Conservation (phyloP, 2,888 invertebrate species). For the Sclerodermus sp. region DNA sequence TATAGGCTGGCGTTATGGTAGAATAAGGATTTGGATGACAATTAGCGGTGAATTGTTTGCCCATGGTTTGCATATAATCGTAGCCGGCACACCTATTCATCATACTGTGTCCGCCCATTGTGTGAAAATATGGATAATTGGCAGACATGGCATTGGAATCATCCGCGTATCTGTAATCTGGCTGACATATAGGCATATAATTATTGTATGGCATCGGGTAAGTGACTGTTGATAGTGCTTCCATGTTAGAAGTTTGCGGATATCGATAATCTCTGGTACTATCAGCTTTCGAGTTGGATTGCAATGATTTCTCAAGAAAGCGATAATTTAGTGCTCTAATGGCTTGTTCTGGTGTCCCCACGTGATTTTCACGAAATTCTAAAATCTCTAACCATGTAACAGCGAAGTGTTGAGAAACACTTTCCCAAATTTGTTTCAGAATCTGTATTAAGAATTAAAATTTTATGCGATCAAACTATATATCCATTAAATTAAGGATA, state of each 20-base stretch:
- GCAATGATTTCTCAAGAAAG: conserved; percentile 53
- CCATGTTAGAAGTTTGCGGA: conserved; percentile 25
- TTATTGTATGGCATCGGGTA: conserved; percentile 37
- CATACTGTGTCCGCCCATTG: conserved; percentile 26
- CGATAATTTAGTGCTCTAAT: conserved; percentile 59
- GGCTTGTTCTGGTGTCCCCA: conserved; percentile 62
- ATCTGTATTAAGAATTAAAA: conserved; percentile 61
- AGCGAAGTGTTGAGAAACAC: conserved; percentile 62
- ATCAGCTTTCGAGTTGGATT: conserved; percentile 38
- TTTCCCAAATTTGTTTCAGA: conserved; percentile 76
- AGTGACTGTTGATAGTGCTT: conserved; percentile 30
- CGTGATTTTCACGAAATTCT: conserved; percentile 63
- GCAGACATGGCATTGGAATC: conserved; percentile 18
- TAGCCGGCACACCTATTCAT: conserved; percentile 29
- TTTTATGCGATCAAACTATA: not conserved
- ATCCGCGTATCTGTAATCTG: conserved; percentile 33
- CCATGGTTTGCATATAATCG: conserved; percentile 26
- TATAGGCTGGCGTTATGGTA: conserved; percentile 45
- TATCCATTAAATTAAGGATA: not conserved
- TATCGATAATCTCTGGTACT: conserved; percentile 34
- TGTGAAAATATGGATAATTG: conserved; percentile 25
- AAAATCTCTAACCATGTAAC: conserved; percentile 71
- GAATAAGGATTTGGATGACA: conserved; percentile 56
- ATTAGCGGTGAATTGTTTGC: conserved; percentile 22
- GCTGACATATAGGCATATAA: conserved; percentile 34